Conservation (phyloP, 2,113 vertebrate genomes). For the Phycodurus eques region DNA sequence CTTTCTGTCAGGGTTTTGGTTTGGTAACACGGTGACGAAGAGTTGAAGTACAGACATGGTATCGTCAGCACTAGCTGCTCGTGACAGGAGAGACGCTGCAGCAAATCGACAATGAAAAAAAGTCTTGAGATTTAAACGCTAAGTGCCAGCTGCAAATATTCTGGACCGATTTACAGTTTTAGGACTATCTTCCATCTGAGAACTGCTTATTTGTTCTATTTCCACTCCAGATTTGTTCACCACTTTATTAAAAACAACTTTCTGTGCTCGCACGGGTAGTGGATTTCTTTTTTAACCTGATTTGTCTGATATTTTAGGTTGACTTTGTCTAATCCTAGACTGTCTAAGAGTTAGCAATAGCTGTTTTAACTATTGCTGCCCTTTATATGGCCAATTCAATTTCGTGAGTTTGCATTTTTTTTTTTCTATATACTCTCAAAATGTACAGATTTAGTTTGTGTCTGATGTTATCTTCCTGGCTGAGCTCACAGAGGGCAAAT, state of each 20-base stretch:
- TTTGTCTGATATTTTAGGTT: slow-evolving; percentile 2
- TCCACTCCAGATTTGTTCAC: neutral
- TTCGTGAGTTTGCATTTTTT: neutral
- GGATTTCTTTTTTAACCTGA: neutral
- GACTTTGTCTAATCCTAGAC: slow-evolving; percentile 1
- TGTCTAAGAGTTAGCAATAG: neutral
- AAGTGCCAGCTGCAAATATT: slow-evolving; percentile 18
- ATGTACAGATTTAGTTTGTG: slow-evolving; percentile 1
- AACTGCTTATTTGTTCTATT: neutral
- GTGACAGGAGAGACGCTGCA: slow-evolving; percentile 21
- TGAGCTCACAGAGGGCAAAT: no score
- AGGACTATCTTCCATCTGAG: slow-evolving; percentile 5
- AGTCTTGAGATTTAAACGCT: slow-evolving; percentile 15
- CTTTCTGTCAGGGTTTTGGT: slow-evolving; percentile 12
- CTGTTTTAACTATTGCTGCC: neutral
- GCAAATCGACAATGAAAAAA: slow-evolving; percentile 20
- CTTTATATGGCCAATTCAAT: neutral
- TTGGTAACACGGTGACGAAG: slow-evolving; percentile 1
- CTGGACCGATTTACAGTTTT: slow-evolving; percentile 1
- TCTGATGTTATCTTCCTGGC: neutral
- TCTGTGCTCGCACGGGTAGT: neutral
- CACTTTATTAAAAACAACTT: slow-evolving; percentile 12
- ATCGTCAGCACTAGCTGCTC: slow-evolving; percentile 2
- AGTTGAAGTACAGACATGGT: slow-evolving; percentile 6
- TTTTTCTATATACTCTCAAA: neutral